A percentile compares a stretch with the other conserved stretches of the same genome.
These are phyloP conservation scores for Brachionus rotundiformis DNA, from an alignment of 1,140 invertebrate genomes.

Conservation along the genomic window DNA sequence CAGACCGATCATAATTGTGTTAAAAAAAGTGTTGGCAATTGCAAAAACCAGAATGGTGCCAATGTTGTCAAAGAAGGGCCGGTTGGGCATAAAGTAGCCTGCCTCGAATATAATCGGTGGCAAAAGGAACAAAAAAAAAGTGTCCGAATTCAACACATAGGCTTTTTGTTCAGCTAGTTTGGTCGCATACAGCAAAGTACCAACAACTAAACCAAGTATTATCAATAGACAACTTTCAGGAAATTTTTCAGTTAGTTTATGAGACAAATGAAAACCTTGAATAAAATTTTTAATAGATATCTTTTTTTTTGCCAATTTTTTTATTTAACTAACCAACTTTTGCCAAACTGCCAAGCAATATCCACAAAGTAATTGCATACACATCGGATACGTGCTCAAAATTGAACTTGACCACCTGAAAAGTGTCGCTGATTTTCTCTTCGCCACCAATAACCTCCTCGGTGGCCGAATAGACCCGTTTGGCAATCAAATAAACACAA, in stretches of 20 bases:
- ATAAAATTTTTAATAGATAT: neutral
- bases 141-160: slow-evolving; percentile 59
- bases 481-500: slow-evolving; percentile 26
- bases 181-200: slow-evolving; percentile 59
- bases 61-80: slow-evolving; percentile 63
- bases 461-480: slow-evolving; percentile 33
- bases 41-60: slow-evolving; percentile 62
- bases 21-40: slow-evolving; percentile 58
- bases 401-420: slow-evolving; percentile 48
- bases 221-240: slow-evolving; percentile 92
- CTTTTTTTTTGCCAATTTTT: neutral
- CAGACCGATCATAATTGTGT: slow-evolving; percentile 55
- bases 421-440: slow-evolving; percentile 4
- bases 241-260: slow-evolving; percentile 57
- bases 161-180: slow-evolving; percentile 54
- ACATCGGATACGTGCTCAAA: slow-evolving; percentile 51
- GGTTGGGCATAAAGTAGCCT: slow-evolving; percentile 63
- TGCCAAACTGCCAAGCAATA: slow-evolving; percentile 39
- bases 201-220: slow-evolving; percentile 87
- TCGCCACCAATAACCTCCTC: slow-evolving; percentile 46
- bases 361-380: slow-evolving; percentile 51
- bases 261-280: slow-evolving; percentile 51
- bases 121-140: slow-evolving; percentile 64
- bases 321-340: slow-evolving; percentile 42
- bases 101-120: slow-evolving; percentile 64